These are phyloP conservation scores for Brachyhypopomus gauderio DNA, from an alignment of 2,113 vertebrate species.

Conservation along the genomic window DNA sequence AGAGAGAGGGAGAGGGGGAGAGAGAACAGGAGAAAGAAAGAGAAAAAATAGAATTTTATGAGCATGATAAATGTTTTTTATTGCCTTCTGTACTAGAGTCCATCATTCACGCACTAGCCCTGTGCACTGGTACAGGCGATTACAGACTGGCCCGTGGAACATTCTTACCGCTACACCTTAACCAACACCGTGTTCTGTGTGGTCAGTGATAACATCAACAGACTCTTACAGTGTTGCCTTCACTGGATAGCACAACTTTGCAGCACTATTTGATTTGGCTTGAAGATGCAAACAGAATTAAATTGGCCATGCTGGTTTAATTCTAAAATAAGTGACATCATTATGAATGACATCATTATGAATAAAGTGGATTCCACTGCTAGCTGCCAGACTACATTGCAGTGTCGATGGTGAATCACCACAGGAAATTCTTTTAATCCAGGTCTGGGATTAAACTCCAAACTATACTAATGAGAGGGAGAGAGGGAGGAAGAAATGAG, in stretches of 20 bases:
- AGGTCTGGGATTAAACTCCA: no score
- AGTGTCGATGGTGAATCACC: no score
- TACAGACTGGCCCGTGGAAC: neutral
- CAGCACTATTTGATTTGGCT: no score
- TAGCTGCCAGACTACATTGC: no score
- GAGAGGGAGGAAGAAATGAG: neutral
- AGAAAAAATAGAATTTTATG: constrained; percentile 34
- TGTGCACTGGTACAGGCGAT: neutral
- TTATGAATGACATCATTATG: no score
- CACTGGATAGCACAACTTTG: neutral
- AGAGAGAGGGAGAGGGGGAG: neutral
- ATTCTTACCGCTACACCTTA: neutral
- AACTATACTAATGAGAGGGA: neutral
- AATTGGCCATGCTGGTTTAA: no score
- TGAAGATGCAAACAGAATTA: no score
- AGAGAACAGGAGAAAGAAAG: neutral
- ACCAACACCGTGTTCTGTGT: neutral
- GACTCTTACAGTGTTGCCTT: neutral
- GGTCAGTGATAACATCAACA: neutral
- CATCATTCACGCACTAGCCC: constrained; percentile 24
- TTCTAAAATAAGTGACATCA: no score
- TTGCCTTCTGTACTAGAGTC: constrained; percentile 10
- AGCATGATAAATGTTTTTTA: constrained; percentile 40
- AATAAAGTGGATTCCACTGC: no score
- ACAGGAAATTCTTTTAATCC: no score